These are phyloP conservation scores for Menidia menidia DNA, from an alignment of 2,797 vertebrate species.

Conservation along the genomic window DNA sequence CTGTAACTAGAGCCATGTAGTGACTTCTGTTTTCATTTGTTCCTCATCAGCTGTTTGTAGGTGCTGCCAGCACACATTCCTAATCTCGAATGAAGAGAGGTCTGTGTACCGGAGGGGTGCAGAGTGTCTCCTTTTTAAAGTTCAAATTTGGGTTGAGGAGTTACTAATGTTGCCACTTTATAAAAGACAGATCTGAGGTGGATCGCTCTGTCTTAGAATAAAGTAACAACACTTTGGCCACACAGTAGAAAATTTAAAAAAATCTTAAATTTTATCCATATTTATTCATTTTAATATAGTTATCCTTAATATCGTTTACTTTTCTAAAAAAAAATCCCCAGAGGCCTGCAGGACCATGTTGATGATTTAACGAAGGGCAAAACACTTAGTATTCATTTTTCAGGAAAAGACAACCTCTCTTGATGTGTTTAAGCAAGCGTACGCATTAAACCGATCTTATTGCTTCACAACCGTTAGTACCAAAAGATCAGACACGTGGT, in stretches of 20 bases:
- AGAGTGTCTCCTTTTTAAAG: neutral
- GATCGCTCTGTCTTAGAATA: slow-evolving; percentile 10
- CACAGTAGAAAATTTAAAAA: neutral
- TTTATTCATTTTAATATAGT: slow-evolving; percentile 1
- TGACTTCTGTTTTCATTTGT: slow-evolving; percentile 55
- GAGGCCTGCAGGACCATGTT: slow-evolving; percentile 37
- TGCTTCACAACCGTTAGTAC: slow-evolving; percentile 63
- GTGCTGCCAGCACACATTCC: slow-evolving; percentile 57
- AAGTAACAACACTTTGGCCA: slow-evolving; percentile 10
- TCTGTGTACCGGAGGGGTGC: slow-evolving; percentile 33
- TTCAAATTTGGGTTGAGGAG: slow-evolving; percentile 13
- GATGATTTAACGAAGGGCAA: slow-evolving; percentile 11
- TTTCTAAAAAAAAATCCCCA: slow-evolving; percentile 14
- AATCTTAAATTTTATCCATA: slow-evolving; percentile 21
- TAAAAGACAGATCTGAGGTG: slow-evolving; percentile 27
- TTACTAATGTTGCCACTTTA: slow-evolving; percentile 39
- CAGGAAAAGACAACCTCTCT: slow-evolving; percentile 23
- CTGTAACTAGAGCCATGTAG: slow-evolving; percentile 65
- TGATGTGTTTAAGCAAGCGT: slow-evolving; percentile 38
- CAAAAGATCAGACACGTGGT: slow-evolving; percentile 70
- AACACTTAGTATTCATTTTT: slow-evolving; percentile 31
- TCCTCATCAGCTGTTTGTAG: slow-evolving; percentile 36
- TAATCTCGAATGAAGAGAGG: slow-evolving; percentile 33
- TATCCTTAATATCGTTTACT: slow-evolving; percentile 20
- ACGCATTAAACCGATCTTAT: slow-evolving; percentile 50